Conservation (phyloP, 2,797 vertebrate species). For the Melanogrammus aeglefinus region DNA sequence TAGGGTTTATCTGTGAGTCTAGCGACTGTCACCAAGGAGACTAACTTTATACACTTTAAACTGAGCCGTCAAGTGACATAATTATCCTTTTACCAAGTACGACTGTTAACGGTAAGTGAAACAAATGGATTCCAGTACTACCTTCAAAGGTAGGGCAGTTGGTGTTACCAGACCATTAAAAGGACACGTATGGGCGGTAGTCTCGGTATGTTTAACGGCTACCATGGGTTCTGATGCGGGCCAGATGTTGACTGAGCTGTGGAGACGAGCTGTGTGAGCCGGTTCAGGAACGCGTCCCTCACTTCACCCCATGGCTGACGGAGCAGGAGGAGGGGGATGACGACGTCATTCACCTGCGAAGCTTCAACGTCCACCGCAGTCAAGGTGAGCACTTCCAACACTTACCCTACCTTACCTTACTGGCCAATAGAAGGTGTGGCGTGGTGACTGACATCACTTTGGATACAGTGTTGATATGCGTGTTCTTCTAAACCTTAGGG, state of each 20-base stretch:
- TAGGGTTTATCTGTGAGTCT: not conserved
- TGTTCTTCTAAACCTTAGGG: not conserved
- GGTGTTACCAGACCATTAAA: not conserved
- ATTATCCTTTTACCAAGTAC: not conserved
- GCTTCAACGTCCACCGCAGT: constrained; percentile 82
- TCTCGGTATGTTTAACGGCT: not conserved
- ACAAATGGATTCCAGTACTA: not conserved
- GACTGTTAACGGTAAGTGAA: not conserved
- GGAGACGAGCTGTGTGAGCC: constrained; percentile 32
- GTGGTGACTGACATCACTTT: not conserved
- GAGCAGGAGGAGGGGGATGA: constrained; percentile 75
- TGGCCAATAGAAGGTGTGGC: not conserved
- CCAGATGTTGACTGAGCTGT: constrained; percentile 54
- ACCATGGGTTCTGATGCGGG: constrained; percentile 30
- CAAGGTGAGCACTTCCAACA: constrained; percentile 70
- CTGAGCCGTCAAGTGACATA: not conserved
- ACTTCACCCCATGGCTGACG: constrained; percentile 83
- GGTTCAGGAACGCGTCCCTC: constrained; percentile 50
- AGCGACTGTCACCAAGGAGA: not conserved
- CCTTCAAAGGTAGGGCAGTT: not conserved
- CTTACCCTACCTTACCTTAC: no score
- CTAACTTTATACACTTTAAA: not conserved
- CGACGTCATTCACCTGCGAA: constrained; percentile 85
- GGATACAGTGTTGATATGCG: not conserved
- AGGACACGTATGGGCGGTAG: not conserved